These are phyloP conservation scores for Zoanthus solanderi DNA, from an alignment of 92 coral and sea anemone genomes.

Conservation along the genomic window DNA sequence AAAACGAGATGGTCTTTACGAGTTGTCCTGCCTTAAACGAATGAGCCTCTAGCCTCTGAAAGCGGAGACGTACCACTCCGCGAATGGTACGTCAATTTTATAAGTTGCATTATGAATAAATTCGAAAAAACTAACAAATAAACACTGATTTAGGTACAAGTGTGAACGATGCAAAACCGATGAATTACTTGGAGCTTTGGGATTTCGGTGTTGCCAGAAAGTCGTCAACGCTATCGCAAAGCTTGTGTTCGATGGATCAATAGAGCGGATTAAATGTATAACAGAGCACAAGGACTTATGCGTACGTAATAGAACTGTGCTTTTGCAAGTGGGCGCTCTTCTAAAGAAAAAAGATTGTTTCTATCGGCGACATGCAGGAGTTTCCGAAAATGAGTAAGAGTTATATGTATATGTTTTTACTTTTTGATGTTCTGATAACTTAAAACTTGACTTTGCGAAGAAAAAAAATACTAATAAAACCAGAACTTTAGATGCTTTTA, in stretches of 20 bases:
- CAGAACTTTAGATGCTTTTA: no score
- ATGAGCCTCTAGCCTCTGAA: background rate
- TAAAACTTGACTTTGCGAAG: background rate
- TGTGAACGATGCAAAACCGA: constrained; percentile 4
- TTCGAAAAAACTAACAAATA: background rate
- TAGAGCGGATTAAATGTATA: background rate
- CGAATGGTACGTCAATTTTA: background rate
- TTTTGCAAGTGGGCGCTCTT: background rate
- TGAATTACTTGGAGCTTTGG: background rate
- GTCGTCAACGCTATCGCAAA: background rate
- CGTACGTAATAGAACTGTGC: background rate
- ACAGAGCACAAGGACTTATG: background rate
- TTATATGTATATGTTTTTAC: background rate
- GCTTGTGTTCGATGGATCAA: background rate
- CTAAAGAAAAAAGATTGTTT: background rate
- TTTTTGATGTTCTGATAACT: background rate
- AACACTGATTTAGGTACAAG: background rate
- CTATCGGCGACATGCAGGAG: background rate
- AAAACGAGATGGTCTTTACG: background rate
- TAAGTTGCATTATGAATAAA: background rate
- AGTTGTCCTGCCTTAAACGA: background rate
- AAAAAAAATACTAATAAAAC: no score
- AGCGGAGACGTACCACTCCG: background rate
- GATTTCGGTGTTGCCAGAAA: background rate
- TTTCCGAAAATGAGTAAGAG: background rate